Percentiles rank a stretch among this genome's conserved stretches.
Conservation (phyloP, 2,113 vertebrate genomes). For the Sminthopsis crassicaudata region DNA sequence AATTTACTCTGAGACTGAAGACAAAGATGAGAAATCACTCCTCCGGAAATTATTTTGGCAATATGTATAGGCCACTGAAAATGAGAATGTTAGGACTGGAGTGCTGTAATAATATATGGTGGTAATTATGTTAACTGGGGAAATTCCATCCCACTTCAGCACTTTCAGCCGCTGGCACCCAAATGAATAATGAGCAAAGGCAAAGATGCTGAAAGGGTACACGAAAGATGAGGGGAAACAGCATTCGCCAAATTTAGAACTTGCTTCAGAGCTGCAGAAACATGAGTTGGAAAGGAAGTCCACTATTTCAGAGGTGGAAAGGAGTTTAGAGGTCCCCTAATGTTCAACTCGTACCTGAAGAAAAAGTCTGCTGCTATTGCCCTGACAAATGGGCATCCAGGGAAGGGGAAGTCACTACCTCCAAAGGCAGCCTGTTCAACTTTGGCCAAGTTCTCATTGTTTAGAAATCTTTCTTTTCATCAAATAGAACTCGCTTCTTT, state of each 20-base stretch:
- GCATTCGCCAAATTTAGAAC: slow-evolving; percentile 71
- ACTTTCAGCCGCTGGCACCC: slow-evolving; percentile 72
- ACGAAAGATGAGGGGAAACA: slow-evolving; percentile 32
- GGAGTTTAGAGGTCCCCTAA: neutral
- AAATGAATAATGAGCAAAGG: slow-evolving; percentile 70
- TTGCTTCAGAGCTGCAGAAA: slow-evolving; percentile 18
- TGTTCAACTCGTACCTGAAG: neutral
- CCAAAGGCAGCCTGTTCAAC: neutral
- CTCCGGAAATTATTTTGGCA: slow-evolving; percentile 68
- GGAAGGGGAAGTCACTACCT: too few relatives aligned
- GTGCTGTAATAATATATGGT: slow-evolving; percentile 76
- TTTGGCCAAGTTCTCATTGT: neutral
- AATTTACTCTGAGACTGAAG: slow-evolving; percentile 67
- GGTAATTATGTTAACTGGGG: slow-evolving; percentile 80
- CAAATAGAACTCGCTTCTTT: neutral
- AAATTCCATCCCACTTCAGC: slow-evolving; percentile 76
- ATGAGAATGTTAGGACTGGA: slow-evolving; percentile 76
- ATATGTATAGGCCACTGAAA: slow-evolving; percentile 71
- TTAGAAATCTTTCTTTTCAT: neutral
- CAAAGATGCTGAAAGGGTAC: slow-evolving; percentile 60
- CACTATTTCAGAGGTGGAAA: neutral
- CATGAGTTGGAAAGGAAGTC: neutral
- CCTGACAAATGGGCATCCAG: neutral
- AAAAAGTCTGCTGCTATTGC: neutral
- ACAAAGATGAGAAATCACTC: slow-evolving; percentile 75